Evolutionary conservation across 2,797 vertebrate genomes (phyloP).

Genomic region (Microhierax caerulescens): DNA sequence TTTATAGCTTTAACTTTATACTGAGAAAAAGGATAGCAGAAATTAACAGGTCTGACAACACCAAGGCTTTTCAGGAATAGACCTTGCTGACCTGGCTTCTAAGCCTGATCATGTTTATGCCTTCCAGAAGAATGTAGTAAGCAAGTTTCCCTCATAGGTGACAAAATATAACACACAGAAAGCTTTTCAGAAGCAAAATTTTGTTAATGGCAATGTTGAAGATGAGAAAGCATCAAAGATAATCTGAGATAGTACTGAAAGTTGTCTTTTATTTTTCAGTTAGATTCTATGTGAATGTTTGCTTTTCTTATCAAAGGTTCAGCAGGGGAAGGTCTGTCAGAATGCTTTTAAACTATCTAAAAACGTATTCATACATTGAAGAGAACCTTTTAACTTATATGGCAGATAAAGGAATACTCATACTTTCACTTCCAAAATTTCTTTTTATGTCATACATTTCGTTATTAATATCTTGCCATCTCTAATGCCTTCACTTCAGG

Average conservation of each 20-base stretch:
- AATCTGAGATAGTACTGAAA: not conserved
- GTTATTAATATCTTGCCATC: not conserved
- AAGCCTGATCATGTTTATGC: not conserved
- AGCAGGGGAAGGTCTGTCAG: not conserved
- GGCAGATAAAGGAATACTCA: not conserved
- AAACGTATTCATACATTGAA: not conserved
- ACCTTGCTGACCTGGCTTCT: not conserved
- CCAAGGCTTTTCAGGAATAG: not conserved
- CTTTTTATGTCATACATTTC: not conserved
- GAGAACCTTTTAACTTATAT: not conserved
- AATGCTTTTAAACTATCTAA: not conserved
- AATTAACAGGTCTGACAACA: not conserved
- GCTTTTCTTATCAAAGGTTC: not conserved
- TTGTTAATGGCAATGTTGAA: not conserved
- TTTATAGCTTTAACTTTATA: not conserved
- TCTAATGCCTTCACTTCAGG: not conserved
- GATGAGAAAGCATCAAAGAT: not conserved
- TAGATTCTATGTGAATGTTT: not conserved
- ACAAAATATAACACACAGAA: not conserved
- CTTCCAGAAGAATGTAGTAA: not conserved
- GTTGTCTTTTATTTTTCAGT: not conserved
- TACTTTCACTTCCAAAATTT: not conserved
- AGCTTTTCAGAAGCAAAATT: not conserved
- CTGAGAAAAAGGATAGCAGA: not conserved
- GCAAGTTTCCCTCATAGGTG: not conserved